phyloP scores from a whole-genome alignment of 1,140 invertebrate species.

The Pachypsylla venusta region DNA sequence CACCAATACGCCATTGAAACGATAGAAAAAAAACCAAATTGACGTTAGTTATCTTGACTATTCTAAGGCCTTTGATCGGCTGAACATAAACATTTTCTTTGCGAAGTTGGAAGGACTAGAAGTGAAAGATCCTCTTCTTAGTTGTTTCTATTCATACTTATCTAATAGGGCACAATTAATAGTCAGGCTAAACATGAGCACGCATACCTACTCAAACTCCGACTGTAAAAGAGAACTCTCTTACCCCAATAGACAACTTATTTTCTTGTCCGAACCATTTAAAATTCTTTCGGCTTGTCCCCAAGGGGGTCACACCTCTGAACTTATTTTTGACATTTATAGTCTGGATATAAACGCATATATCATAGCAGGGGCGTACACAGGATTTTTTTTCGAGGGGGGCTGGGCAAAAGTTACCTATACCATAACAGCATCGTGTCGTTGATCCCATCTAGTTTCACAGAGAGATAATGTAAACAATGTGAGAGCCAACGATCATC shows the following conservation, averaged over 20 bases:
- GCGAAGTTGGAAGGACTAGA: not conserved
- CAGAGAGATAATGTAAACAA: too few species aligned
- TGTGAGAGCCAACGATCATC: too few species aligned
- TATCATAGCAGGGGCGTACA: too few species aligned
- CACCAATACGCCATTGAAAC: not conserved
- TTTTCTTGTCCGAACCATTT: not conserved
- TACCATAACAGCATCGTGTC: too few species aligned
- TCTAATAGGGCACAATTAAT: not conserved
- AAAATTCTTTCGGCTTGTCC: constrained; percentile 9
- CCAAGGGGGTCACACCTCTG: not conserved
- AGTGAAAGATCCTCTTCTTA: constrained; percentile 1
- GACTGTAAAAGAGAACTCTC: too few species aligned
- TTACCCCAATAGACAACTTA: not conserved
- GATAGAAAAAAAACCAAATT: constrained; percentile 7
- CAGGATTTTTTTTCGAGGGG: too few species aligned
- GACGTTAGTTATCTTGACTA: constrained; percentile 15
- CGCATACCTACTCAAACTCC: too few species aligned
- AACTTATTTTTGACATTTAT: constrained; percentile 3
- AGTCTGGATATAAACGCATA: too few species aligned
- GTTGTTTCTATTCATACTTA: constrained; percentile 12
- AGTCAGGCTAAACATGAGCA: too few species aligned
- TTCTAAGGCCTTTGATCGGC: constrained; percentile 14
- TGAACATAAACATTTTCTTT: constrained; percentile 4
- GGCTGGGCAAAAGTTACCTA: too few species aligned
- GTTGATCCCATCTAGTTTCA: too few species aligned